Evolutionary conservation across 2,113 vertebrate species (phyloP).

Genomic region (Chaetops frenatus): DNA sequence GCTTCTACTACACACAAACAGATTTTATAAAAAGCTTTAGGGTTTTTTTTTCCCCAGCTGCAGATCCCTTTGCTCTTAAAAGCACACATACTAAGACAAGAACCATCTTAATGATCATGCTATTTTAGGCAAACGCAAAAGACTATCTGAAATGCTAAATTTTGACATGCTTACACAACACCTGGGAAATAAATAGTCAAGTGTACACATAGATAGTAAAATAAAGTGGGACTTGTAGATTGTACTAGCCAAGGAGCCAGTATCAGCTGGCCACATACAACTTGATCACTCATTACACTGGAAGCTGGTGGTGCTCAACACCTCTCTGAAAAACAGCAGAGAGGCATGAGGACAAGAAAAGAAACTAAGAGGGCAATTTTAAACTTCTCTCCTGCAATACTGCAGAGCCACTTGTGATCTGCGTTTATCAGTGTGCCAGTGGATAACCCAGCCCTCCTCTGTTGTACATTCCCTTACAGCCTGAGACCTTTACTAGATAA

Average conservation of each 20-base stretch:
- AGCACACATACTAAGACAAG: background rate
- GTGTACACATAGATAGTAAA: background rate
- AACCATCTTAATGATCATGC: background rate
- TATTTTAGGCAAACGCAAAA: background rate
- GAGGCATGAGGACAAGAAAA: background rate
- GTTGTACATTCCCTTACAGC: background rate
- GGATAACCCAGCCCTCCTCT: background rate
- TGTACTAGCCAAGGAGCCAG: background rate
- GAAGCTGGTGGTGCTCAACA: background rate
- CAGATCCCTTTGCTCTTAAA: background rate
- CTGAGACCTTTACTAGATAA: background rate
- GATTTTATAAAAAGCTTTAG: background rate
- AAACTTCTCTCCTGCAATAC: background rate
- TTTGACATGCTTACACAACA: background rate
- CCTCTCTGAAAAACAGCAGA: background rate
- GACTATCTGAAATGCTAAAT: background rate
- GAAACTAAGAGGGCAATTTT: background rate
- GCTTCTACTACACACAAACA: background rate
- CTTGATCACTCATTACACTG: background rate
- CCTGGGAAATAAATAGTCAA: background rate
- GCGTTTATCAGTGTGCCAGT: background rate
- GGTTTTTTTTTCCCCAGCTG: background rate
- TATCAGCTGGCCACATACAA: background rate
- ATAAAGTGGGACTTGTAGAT: background rate
- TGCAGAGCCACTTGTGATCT: background rate